Conservation (phyloP, 2,113 vertebrate species). For the Hippocampus guttulatus region DNA sequence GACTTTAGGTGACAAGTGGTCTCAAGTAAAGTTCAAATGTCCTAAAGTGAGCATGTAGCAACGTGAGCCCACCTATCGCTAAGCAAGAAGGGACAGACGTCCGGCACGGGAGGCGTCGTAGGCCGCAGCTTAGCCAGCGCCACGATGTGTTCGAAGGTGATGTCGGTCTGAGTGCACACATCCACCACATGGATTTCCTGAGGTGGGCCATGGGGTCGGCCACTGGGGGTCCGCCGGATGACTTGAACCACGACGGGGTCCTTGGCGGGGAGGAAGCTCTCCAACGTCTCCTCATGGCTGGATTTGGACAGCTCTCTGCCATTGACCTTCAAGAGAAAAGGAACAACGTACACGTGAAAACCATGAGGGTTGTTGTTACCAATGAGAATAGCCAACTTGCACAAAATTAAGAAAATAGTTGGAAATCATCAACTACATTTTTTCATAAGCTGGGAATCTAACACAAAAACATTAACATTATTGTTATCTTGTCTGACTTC, state of each 20-base stretch:
- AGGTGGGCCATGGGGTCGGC: constrained; percentile 69
- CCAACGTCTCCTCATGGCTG: constrained; percentile 89
- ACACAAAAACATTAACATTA: no score
- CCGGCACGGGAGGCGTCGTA: constrained; percentile 90
- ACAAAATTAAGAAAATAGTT: no score
- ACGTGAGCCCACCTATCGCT: constrained; percentile 77
- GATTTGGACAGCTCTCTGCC: constrained; percentile 91
- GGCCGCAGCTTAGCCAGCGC: constrained; percentile 90
- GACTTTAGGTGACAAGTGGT: no score
- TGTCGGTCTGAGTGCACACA: constrained; percentile 95
- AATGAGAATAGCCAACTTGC: no score
- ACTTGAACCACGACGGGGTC: constrained; percentile 95
- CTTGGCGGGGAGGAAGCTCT: constrained; percentile 86
- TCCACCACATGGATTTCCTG: constrained; percentile 85
- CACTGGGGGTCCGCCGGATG: constrained; percentile 81
- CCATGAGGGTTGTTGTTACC: background rate
- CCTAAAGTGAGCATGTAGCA: background rate
- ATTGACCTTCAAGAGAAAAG: constrained; percentile 78
- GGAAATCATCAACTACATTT: no score
- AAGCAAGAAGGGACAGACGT: constrained; percentile 92
- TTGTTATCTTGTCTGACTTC: no score
- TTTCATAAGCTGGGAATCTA: no score
- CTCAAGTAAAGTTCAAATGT: background rate
- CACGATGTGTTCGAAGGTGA: constrained; percentile 97
- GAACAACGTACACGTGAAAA: background rate